Evolutionary conservation across 2,797 vertebrate species (phyloP).

Genomic region (Acanthiza pusilla): DNA sequence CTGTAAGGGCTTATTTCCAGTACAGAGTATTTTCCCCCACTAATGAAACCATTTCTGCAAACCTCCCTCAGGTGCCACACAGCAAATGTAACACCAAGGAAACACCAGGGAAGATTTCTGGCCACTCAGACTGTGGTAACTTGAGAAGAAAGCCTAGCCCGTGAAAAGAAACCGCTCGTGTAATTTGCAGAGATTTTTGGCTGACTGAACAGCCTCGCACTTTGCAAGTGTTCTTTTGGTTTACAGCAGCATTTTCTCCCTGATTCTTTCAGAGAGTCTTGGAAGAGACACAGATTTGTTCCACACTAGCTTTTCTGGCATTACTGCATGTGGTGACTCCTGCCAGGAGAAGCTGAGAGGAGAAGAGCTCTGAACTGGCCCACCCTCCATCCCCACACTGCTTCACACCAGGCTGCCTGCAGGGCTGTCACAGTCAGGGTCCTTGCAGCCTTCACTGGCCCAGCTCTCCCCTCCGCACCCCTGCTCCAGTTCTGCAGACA

Average conservation of each 20-base stretch:
- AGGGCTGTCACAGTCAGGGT: not conserved
- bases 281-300: not conserved
- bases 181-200: not conserved
- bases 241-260: not conserved
- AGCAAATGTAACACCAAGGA: not conserved
- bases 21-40: not conserved
- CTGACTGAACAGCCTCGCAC: not conserved
- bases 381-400: not conserved
- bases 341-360: not conserved
- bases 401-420: not conserved
- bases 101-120: not conserved
- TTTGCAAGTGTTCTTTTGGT: not conserved
- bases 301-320: not conserved
- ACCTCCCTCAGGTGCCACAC: not conserved
- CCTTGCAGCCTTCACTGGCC: not conserved
- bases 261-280: not conserved
- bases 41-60: not conserved
- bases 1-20: not conserved
- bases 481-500: not conserved
- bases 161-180: fast-evolving
- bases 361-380: not conserved
- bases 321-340: not conserved
- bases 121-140: not conserved
- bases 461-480: fast-evolving
- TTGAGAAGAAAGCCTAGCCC: not conserved